Evolutionary conservation across 2,888 invertebrate genomes (phyloP).

Genomic region (Leucoma salicis): DNA sequence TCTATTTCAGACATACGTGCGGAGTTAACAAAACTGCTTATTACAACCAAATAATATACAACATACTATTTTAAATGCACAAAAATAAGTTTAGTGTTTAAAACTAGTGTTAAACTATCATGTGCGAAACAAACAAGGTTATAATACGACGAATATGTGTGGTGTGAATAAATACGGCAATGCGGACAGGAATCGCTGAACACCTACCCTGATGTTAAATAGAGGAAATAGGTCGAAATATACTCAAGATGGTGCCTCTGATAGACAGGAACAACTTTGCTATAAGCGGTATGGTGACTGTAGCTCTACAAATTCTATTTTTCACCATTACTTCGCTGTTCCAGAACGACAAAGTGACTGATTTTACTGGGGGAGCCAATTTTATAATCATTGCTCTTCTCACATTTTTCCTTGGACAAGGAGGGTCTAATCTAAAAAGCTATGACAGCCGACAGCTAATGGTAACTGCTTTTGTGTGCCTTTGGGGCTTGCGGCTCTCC

Average conservation of each 20-base stretch:
- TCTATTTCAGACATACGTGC: constrained; percentile 66
- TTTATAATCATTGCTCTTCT: constrained; percentile 94
- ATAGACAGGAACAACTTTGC: constrained; percentile 93
- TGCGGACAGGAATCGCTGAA: constrained; percentile 55
- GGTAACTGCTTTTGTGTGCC: constrained; percentile 92
- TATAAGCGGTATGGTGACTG: constrained; percentile 92
- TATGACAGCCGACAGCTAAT: constrained; percentile 95
- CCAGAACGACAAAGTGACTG: constrained; percentile 94
- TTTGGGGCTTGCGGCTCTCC: constrained; percentile 94
- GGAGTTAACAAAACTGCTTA: constrained; percentile 24
- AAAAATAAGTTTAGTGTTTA: constrained; percentile 14
- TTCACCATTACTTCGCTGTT: constrained; percentile 93
- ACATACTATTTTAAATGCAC: constrained; percentile 11
- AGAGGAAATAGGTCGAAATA: constrained; percentile 52
- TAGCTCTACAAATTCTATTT: constrained; percentile 92
- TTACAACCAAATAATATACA: constrained; percentile 30
- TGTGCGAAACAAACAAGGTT: constrained; percentile 18
- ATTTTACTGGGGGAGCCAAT: constrained; percentile 96
- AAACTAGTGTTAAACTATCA: constrained; percentile 12
- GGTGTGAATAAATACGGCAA: constrained; percentile 56
- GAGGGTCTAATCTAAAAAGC: constrained; percentile 85
- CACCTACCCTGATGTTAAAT: constrained; percentile 53
- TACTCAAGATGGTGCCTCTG: constrained; percentile 84
- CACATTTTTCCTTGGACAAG: constrained; percentile 93
- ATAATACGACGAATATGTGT: constrained; percentile 18